Evolutionary conservation across 2,888 invertebrate genomes (phyloP).

Genomic region (Agrochola lota): DNA sequence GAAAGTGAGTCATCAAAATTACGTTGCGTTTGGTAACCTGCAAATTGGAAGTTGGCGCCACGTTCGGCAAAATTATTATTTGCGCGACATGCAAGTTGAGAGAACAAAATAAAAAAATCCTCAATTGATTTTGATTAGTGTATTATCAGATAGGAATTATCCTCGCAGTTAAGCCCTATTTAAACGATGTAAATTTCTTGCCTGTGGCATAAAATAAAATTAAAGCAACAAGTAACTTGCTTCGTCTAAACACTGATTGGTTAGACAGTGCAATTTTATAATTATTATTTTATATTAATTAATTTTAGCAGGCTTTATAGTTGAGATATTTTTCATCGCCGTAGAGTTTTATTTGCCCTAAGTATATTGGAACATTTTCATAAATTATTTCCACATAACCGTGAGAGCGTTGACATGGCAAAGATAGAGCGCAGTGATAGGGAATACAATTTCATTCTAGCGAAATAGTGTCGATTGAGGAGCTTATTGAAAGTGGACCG

Average conservation of each 20-base stretch:
- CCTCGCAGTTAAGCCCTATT: not conserved
- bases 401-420: conserved; percentile 12
- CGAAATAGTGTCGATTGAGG: conserved; percentile 11
- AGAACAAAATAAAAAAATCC: not conserved
- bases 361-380: not conserved
- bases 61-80: no score
- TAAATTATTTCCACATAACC: conserved; percentile 5
- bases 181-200: not conserved
- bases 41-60: not conserved
- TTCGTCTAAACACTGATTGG: not conserved
- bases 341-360: conserved; percentile 3
- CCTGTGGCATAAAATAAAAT: not conserved
- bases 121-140: not conserved
- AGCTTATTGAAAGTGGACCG: conserved; percentile 2
- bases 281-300: no score
- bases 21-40: no score
- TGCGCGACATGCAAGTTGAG: not conserved
- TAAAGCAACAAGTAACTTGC: no score
- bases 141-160: not conserved
- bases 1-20: not conserved
- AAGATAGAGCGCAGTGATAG: conserved; percentile 17
- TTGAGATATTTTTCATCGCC: not conserved
- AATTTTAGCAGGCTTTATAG: no score
- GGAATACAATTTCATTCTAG: conserved; percentile 21
- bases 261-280: not conserved